A percentile compares a stretch with the other conserved stretches of the same genome.
Evolutionary conservation across 2,888 invertebrate genomes (phyloP).

Genomic region (Zelleria hepariella): DNA sequence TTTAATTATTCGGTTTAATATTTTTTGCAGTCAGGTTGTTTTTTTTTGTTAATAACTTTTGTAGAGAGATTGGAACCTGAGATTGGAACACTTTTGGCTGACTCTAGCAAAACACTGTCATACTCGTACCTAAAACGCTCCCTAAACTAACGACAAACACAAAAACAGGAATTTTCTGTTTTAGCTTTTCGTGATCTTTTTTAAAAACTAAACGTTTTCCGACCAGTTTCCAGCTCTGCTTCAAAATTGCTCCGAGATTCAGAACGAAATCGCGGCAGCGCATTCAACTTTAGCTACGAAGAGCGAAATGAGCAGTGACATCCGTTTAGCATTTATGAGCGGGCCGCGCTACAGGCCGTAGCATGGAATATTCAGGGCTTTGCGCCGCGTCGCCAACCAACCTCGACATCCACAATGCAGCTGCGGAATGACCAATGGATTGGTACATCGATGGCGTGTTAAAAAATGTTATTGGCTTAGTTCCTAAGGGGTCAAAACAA

Average conservation of each 20-base stretch:
- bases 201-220: background rate
- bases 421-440: background rate
- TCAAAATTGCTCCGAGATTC: background rate
- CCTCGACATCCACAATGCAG: background rate
- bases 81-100: too few species aligned
- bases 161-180: too few species aligned
- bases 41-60: too few species aligned
- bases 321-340: background rate
- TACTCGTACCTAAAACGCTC: too few species aligned
- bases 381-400: background rate
- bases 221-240: background rate
- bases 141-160: too few species aligned
- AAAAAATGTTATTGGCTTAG: too few species aligned
- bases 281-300: background rate
- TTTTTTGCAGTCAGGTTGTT: too few species aligned
- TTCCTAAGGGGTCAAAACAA: too few species aligned
- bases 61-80: too few species aligned
- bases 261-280: background rate
- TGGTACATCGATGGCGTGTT: background rate
- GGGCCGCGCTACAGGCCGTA: background rate
- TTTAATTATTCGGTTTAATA: too few species aligned
- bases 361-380: background rate
- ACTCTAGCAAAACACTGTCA: too few species aligned
- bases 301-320: background rate
- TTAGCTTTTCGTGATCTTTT: too few species aligned